A percentile compares a stretch with the other conserved stretches of the same genome.
Conservation (phyloP, 2,888 invertebrate species). For the Punctoribates punctum region DNA sequence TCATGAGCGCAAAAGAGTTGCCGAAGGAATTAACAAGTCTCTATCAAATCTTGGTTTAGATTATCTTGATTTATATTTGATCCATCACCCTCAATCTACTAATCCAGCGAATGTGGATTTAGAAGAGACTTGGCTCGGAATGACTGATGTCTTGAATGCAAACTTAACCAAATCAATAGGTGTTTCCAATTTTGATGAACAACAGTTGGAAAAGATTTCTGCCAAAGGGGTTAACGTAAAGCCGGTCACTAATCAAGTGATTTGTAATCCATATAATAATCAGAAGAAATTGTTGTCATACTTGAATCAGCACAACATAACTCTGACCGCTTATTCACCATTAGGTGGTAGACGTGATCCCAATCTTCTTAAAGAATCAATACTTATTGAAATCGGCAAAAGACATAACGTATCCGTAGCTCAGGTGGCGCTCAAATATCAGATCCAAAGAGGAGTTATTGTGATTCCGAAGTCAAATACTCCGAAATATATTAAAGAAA, state of each 20-base stretch:
- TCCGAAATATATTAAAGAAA: slow-evolving; percentile 67
- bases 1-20: neutral
- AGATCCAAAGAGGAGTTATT: slow-evolving; percentile 65
- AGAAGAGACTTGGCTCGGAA: slow-evolving; percentile 53
- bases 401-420: slow-evolving; percentile 66
- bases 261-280: slow-evolving; percentile 52
- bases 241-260: slow-evolving; percentile 53
- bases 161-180: slow-evolving; percentile 53
- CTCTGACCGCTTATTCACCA: slow-evolving; percentile 53
- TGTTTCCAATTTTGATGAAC: slow-evolving; percentile 54
- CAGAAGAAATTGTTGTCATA: slow-evolving; percentile 52
- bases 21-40: slow-evolving; percentile 47
- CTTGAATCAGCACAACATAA: slow-evolving; percentile 51
- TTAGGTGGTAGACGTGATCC: slow-evolving; percentile 49
- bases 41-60: slow-evolving; percentile 52
- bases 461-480: slow-evolving; percentile 82
- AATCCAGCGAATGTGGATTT: slow-evolving; percentile 52
- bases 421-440: slow-evolving; percentile 64
- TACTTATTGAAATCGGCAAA: slow-evolving; percentile 62
- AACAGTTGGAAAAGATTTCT: slow-evolving; percentile 52
- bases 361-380: slow-evolving; percentile 64
- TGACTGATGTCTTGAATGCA: slow-evolving; percentile 52
- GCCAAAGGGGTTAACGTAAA: slow-evolving; percentile 50
- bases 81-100: slow-evolving; percentile 53
- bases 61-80: slow-evolving; percentile 54